Base-by-base conservation (phyloP, 2,113 vertebrate genomes). In the Callionymus lyra region DNA sequence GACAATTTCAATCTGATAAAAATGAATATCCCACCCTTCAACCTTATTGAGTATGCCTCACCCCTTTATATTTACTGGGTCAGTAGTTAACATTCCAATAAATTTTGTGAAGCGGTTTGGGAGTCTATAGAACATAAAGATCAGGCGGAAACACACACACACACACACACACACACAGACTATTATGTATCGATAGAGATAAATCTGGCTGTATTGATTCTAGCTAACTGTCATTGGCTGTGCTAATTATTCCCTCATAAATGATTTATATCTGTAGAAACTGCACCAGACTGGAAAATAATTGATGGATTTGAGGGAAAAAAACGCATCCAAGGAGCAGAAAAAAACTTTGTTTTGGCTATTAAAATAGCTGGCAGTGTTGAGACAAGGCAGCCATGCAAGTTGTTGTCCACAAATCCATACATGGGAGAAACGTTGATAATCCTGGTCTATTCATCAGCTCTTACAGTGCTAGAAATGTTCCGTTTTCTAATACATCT, bases 401-500 rank as follows among this genome's bases (percentile, higher is more conserved):
- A 48, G 41, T 38, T 6, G 16, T 16, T 37, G 21, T 32, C 31
- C 31, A n/a, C 47, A 38, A 19, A 32, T 11, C 40, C 9, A 38
- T n/a, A 34, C 47, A 15, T 1, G 39, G 55, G 63, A 72, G 64
- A 70, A n/a, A 69, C 21, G 36, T 59, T 72, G 56, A 56, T 44
- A 44, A 63, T 42, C 8, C 9, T 82, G 64, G 68, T 72, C 81
- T 76, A 81, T 85, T 83, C 58, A 84, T 78, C 38, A 41, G 2
- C 42, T 67, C 55, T 74, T 74, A 77, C 65, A 74, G 75, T 66
- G 61, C 53, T 69, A 70, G 69, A 77, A 79, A 77, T 44, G 68
- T 68, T 70, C 67, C 34, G 64, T 80, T 79, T 80, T 75, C 72
- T 64, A 70, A 79, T 64, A 12, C 68, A 83, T 84, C 59, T 53